Evolutionary conservation across 2,888 invertebrate species (phyloP), one percentile per base, ranked within the genome.

Genomic region (Eupeodes latifasciatus): DNA sequence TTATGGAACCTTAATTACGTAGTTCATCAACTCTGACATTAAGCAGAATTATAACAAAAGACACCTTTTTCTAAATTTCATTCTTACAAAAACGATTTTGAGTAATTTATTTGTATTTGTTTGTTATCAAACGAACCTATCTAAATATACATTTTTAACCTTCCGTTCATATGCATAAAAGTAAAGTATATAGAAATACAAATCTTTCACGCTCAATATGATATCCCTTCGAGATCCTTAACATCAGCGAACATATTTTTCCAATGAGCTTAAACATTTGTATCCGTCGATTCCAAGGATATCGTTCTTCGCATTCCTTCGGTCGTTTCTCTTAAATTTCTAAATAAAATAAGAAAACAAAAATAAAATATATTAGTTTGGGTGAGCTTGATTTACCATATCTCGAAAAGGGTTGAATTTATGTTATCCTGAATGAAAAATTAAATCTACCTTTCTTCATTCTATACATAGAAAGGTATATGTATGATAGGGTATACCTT

Each of bases 131-230:
- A 57, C 34, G 40, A 47, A 2, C 47, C 47, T 61, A 14, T 47
- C 14, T 44, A 27, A 27, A 19, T 4, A 44, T 40, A 36, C 4
- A 44, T 62, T 62, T 44, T 2, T 44, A 19, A 40, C 40, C 16
- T 19, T 2, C 19, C 47, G 12, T 47, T 61, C 34, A 61, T 40
- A 40, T 61, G 51, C 6, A 12, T 27, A 40, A 27, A 27, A 40
- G 40, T 40, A 9, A 40, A 40, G 10, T 47, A 47, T 27, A 64
- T 27, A 27, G 27, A 27, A 27, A 27, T 27, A 27, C 27, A 27
- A 27, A 27, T 64, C 9, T 16, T 62, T 44, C 16, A 64, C 64
- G 47, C 64, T 64, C 47, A 64, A 47, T 40, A 7, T 64, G 64
- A 47, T 64, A 47, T 47, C 14, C 9, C 12, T 19, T 11, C 34